These are phyloP conservation scores for Protophormia terraenovae DNA, from an alignment of 2,888 invertebrate genomes.

Conservation along the genomic window DNA sequence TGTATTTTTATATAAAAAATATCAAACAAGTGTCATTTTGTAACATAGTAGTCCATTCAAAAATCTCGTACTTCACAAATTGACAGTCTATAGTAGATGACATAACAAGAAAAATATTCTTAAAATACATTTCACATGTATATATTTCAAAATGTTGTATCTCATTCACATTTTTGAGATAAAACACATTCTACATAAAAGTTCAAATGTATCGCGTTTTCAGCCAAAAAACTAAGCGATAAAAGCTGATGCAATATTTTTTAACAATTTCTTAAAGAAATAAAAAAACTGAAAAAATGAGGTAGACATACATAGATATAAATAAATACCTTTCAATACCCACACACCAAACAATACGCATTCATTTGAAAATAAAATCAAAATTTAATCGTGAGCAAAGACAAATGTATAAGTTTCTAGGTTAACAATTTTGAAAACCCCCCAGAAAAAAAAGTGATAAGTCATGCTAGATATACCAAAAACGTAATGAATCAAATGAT, in stretches of 20 bases:
- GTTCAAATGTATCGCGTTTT: neutral
- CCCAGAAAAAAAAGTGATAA: neutral
- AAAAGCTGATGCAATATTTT: slow-evolving; percentile 57
- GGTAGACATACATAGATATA: neutral
- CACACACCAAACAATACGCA: neutral
- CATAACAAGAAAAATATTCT: too few relatives aligned
- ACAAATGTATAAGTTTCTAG: neutral
- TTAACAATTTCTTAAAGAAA: slow-evolving; percentile 44
- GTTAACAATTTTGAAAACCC: neutral
- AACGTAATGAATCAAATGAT: slow-evolving; percentile 2
- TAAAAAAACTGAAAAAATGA: neutral
- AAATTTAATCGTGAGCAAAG: neutral
- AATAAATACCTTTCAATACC: neutral
- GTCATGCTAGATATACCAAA: slow-evolving; percentile 25
- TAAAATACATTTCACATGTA: too few relatives aligned
- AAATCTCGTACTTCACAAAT: too few relatives aligned
- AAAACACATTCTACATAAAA: neutral
- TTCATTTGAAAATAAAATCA: neutral
- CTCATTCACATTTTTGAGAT: neutral
- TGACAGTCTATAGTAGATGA: too few relatives aligned
- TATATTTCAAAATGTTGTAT: neutral
- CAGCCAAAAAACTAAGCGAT: too few relatives aligned
- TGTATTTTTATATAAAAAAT: too few relatives aligned
- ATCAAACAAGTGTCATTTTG: too few relatives aligned
- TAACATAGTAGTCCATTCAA: too few relatives aligned